Conservation (phyloP, 2,888 invertebrate genomes). For the Polydrusus cervinus region DNA sequence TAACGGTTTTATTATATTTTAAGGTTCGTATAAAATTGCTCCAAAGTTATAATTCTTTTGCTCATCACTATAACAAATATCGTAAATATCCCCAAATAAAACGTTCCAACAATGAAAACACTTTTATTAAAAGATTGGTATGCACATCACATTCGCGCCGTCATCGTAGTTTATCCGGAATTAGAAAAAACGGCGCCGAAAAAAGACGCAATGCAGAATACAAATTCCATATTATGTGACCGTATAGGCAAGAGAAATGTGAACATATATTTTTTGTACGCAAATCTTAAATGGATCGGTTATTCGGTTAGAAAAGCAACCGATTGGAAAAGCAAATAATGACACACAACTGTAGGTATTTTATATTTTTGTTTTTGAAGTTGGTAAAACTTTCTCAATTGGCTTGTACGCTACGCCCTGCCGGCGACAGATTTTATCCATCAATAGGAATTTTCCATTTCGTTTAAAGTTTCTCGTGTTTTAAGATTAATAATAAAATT, state of each 20-base stretch:
- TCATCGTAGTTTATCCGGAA: slow-evolving; percentile 34
- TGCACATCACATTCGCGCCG: slow-evolving; percentile 25
- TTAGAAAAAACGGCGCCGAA: slow-evolving; percentile 35
- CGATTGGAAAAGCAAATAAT: background rate
- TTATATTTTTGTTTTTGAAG: too few relatives aligned
- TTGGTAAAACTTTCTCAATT: too few relatives aligned
- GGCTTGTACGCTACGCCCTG: too few relatives aligned
- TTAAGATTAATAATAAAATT: too few relatives aligned
- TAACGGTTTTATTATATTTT: too few relatives aligned
- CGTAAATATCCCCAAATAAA: background rate
- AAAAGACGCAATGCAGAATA: slow-evolving; percentile 38
- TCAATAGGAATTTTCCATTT: too few relatives aligned
- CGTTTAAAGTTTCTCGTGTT: too few relatives aligned
- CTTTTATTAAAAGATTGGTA: slow-evolving; percentile 29
- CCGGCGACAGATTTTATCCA: too few relatives aligned
- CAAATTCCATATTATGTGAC: slow-evolving; percentile 25
- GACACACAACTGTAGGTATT: too few relatives aligned
- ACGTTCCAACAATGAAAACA: slow-evolving; percentile 1
- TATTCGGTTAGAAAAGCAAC: background rate
- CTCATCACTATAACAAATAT: background rate
- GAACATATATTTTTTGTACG: slow-evolving; percentile 10
- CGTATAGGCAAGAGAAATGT: background rate
- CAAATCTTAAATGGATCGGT: background rate
- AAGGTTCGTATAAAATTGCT: too few relatives aligned
- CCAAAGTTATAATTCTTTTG: background rate